Conservation (phyloP, 2,113 vertebrate genomes). For the Hoplias malabaricus region DNA sequence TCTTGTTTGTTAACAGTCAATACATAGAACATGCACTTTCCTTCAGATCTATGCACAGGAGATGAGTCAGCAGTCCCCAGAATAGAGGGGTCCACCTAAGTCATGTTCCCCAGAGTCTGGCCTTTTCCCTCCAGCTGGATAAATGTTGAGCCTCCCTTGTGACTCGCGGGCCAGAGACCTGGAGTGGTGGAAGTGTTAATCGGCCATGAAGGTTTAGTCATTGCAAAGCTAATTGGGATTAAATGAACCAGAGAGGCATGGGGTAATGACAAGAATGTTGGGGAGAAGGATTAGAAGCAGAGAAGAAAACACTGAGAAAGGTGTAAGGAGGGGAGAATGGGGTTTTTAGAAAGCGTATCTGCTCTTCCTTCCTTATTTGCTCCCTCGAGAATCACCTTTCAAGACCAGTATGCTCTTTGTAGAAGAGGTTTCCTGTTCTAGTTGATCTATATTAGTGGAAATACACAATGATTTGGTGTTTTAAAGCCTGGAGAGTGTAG, state of each 20-base stretch:
- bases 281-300: background rate
- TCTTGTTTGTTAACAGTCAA: conserved; percentile 11
- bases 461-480: background rate
- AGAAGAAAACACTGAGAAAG: background rate
- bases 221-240: conserved; percentile 48
- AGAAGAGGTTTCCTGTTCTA: no score
- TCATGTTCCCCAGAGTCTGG: conserved; percentile 21
- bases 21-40: background rate
- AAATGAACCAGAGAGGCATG: conserved; percentile 44
- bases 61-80: background rate
- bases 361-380: background rate
- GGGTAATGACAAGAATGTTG: background rate
- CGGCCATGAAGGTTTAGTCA: conserved; percentile 45
- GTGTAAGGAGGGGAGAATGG: background rate
- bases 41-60: background rate
- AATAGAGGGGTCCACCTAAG: background rate
- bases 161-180: background rate
- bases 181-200: conserved; percentile 28
- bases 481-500: background rate
- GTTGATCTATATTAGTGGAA: background rate
- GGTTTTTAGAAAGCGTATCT: background rate
- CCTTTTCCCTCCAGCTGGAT: conserved; percentile 24
- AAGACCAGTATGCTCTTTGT: background rate
- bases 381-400: no score
- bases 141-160: conserved; percentile 10